Percentiles rank a stretch among this genome's conserved stretches.
Evolutionary conservation across 2,797 vertebrate species (phyloP).

Genomic region (Carcharodon carcharias): DNA sequence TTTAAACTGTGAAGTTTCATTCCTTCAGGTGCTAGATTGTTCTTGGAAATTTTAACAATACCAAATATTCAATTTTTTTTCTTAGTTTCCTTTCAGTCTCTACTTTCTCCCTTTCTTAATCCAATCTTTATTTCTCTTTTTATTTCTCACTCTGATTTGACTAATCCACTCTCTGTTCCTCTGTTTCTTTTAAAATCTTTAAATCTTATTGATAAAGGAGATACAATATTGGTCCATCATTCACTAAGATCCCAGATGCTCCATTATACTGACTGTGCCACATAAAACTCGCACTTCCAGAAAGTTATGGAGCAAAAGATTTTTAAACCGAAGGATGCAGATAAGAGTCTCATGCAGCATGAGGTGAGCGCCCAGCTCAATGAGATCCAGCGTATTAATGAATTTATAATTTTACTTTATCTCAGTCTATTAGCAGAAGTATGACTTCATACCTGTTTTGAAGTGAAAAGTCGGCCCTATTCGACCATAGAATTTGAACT

Average conservation of each 20-base stretch:
- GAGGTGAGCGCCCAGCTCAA: not conserved
- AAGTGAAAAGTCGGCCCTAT: not conserved
- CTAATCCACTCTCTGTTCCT: not conserved
- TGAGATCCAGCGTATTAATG: not conserved
- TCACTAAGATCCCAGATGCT: not conserved
- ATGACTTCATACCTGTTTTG: not conserved
- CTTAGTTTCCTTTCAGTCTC: not conserved
- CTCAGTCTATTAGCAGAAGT: conserved; percentile 3
- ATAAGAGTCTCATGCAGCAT: not conserved
- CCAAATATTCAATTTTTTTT: not conserved
- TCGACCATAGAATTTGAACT: not conserved
- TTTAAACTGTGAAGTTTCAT: not conserved
- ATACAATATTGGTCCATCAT: not conserved
- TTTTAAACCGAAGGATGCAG: not conserved
- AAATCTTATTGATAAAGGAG: not conserved
- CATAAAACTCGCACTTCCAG: not conserved
- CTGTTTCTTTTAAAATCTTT: not conserved
- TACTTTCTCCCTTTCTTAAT: not conserved
- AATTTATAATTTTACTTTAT: conserved; percentile 10
- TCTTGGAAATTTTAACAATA: not conserved
- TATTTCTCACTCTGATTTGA: not conserved
- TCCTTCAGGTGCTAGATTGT: not conserved
- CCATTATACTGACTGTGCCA: not conserved
- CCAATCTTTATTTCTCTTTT: not conserved
- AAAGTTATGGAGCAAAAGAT: not conserved